phyloP scores from a whole-genome alignment of 35 echinoderm and acorn worm genomes.

The Holothuria glaberrima region DNA sequence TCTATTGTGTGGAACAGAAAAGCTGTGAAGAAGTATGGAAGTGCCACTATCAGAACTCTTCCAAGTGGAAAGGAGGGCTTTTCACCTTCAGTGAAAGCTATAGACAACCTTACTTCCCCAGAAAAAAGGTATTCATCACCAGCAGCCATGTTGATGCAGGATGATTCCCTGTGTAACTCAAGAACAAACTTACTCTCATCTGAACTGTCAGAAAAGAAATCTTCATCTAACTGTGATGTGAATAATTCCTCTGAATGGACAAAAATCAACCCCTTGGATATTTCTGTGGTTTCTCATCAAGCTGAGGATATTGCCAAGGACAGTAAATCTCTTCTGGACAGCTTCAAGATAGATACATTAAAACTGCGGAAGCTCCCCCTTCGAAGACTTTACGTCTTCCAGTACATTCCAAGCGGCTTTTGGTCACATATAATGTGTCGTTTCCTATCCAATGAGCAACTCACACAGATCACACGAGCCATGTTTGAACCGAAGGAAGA shows the following conservation, averaged over 20 bases:
- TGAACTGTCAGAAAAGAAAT: background rate
- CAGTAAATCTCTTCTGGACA: conserved; percentile 50
- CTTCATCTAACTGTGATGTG: background rate
- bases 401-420: conserved; percentile 98
- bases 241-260: background rate
- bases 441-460: conserved; percentile 77
- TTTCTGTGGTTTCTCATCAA: conserved; percentile 41
- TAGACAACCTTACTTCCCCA: background rate
- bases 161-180: background rate
- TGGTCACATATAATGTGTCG: conserved; percentile 96
- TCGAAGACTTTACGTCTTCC: conserved; percentile 86
- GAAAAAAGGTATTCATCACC: conserved; percentile 29
- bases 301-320: background rate
- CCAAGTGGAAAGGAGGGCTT: background rate
- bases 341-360: conserved; percentile 61
- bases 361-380: conserved; percentile 74
- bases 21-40: background rate
- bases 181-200: background rate
- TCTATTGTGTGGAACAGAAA: background rate
- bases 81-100: background rate
- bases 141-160: background rate
- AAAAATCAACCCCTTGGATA: conserved; percentile 66
- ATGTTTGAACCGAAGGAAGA: conserved; percentile 67
- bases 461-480: conserved; percentile 59
- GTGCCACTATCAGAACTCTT: conserved; percentile 3